These are phyloP conservation scores for Camptogramma bilineatum DNA, from an alignment of 2,888 invertebrate species.

Conservation along the genomic window DNA sequence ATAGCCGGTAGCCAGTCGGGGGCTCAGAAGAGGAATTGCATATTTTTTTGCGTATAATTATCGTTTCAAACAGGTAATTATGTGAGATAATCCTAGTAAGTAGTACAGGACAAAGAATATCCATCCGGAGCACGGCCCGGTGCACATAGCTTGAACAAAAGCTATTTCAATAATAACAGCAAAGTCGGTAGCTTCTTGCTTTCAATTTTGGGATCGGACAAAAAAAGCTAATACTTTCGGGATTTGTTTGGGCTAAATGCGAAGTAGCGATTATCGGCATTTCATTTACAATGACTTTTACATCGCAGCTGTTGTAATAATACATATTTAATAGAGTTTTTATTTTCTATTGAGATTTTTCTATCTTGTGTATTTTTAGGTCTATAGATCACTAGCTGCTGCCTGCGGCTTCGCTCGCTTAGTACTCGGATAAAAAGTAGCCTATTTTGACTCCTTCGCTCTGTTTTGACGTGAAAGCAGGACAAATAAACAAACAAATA, in stretches of 20 bases:
- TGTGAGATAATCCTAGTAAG: slow-evolving; percentile 75
- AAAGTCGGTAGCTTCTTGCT: slow-evolving; percentile 85
- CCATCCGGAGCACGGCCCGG: slow-evolving; percentile 63
- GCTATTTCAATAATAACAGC: slow-evolving; percentile 72
- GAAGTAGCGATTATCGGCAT: slow-evolving; percentile 50
- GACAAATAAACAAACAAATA: no score
- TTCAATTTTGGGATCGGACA: slow-evolving; percentile 63
- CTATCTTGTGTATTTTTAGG: background rate
- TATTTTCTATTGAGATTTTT: slow-evolving; percentile 7
- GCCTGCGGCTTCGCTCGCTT: no score
- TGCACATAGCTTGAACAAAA: slow-evolving; percentile 72
- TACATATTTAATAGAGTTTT: slow-evolving; percentile 21
- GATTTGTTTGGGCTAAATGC: slow-evolving; percentile 52
- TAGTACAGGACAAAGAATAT: slow-evolving; percentile 69
- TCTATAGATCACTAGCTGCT: no score
- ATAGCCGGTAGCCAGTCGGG: slow-evolving; percentile 57
- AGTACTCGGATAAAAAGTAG: no score
- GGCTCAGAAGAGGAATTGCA: slow-evolving; percentile 60
- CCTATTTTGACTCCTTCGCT: no score
- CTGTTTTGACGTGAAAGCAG: no score
- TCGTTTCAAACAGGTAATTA: slow-evolving; percentile 82
- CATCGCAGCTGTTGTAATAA: slow-evolving; percentile 55
- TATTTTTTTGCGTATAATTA: slow-evolving; percentile 70
- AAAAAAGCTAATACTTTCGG: slow-evolving; percentile 64
- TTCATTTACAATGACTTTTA: slow-evolving; percentile 51